Evolutionary conservation across 2,888 invertebrate species (phyloP).

Genomic region (Nomada ruficornis): DNA sequence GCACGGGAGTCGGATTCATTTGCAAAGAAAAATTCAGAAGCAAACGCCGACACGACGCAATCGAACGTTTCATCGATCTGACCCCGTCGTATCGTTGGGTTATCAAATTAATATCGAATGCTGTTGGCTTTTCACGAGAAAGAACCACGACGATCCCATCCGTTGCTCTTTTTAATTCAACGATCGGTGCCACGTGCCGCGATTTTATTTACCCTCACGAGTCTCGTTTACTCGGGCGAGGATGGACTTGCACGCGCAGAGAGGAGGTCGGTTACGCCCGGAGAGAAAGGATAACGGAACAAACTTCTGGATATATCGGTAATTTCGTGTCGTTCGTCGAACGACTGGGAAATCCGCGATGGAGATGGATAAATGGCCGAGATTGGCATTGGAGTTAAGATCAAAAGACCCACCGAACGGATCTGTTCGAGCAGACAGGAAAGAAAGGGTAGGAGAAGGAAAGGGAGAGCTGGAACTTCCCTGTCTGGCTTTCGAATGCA

Average conservation of each 20-base stretch:
- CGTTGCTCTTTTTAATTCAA: neutral
- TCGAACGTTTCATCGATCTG: neutral
- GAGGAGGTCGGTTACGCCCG: neutral
- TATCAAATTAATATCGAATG: constrained; percentile 25
- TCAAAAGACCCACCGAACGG: constrained; percentile 52
- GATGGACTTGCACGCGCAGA: neutral
- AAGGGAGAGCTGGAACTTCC: constrained; percentile 40
- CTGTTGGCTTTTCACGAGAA: neutral
- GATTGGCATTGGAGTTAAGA: constrained; percentile 71
- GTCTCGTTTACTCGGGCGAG: constrained; percentile 17
- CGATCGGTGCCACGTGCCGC: constrained; percentile 27
- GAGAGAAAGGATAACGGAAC: constrained; percentile 25
- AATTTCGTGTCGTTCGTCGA: constrained; percentile 51
- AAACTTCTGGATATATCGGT: constrained; percentile 65
- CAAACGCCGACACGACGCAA: neutral
- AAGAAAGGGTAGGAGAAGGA: constrained; percentile 12
- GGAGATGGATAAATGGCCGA: constrained; percentile 69
- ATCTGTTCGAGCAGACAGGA: constrained; percentile 8
- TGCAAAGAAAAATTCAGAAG: neutral
- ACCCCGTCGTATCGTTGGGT: constrained; percentile 12
- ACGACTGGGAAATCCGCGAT: constrained; percentile 39
- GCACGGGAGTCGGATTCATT: neutral
- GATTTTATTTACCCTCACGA: constrained; percentile 20
- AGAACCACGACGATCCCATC: neutral
- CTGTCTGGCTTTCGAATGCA: constrained; percentile 74